Conservation (phyloP, 2,113 vertebrate genomes). For the Heptranchias perlo region DNA sequence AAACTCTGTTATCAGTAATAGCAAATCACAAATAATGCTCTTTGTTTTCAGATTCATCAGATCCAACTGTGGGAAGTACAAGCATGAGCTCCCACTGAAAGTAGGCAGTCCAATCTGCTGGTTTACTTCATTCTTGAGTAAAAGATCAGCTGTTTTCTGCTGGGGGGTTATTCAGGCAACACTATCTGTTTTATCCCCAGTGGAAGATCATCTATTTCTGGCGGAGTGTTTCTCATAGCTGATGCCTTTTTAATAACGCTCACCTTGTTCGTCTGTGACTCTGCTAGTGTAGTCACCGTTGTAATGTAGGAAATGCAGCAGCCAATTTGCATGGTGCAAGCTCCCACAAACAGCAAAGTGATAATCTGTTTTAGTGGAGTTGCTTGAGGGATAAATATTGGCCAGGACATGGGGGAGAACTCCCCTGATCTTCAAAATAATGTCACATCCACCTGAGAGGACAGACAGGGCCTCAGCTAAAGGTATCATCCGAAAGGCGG, state of each 20-base stretch:
- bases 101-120: not conserved
- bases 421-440: no score
- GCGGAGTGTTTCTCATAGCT: not conserved
- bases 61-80: not conserved
- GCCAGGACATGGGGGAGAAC: no score
- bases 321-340: no score
- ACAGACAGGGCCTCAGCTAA: no score
- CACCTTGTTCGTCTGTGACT: not conserved
- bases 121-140: not conserved
- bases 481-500: no score
- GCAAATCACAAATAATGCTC: not conserved
- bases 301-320: not conserved
- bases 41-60: not conserved
- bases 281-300: not conserved
- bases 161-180: not conserved
- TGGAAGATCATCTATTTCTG: not conserved
- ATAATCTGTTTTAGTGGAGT: not conserved
- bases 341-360: not conserved
- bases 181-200: not conserved
- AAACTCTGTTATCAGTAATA: no score
- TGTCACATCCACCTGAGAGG: no score
- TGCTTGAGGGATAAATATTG: not conserved
- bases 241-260: not conserved
- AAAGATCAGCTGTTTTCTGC: not conserved
- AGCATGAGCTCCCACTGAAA: not conserved